A percentile compares a stretch with the other conserved stretches of the same genome.
These are phyloP conservation scores for Halcyon senegalensis DNA, from an alignment of 2,113 vertebrate genomes.

Conservation along the genomic window DNA sequence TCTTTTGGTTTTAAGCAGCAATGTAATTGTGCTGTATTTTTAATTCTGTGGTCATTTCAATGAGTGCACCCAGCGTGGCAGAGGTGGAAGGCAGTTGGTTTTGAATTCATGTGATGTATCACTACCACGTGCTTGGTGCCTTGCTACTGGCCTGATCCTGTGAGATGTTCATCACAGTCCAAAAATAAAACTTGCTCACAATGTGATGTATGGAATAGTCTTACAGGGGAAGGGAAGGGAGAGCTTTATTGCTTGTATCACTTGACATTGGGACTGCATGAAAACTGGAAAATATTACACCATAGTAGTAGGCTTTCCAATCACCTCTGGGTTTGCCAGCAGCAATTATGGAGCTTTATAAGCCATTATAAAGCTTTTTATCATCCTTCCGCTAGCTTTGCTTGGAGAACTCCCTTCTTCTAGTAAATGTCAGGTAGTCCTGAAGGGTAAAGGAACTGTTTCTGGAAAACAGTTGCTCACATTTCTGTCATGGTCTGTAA, in stretches of 20 bases:
- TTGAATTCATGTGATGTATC: conserved; percentile 25
- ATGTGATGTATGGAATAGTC: conserved; percentile 67
- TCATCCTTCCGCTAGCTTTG: not conserved
- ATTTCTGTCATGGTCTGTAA: not conserved
- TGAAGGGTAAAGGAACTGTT: not conserved
- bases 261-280: not conserved
- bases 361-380: not conserved
- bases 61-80: not conserved
- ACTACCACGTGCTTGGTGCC: conserved; percentile 33
- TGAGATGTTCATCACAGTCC: conserved; percentile 60
- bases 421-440: not conserved
- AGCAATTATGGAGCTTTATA: not conserved
- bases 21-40: not conserved
- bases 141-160: conserved; percentile 21
- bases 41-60: not conserved
- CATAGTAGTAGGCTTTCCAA: not conserved
- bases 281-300: conserved; percentile 54
- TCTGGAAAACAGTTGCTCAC: not conserved
- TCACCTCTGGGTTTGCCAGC: not conserved
- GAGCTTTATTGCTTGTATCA: conserved; percentile 47
- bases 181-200: conserved; percentile 67
- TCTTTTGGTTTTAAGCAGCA: not conserved
- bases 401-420: not conserved
- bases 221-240: conserved; percentile 44
- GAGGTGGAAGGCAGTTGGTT: not conserved